A percentile compares a stretch with the other conserved stretches of the same genome.
Evolutionary conservation across 2,797 vertebrate genomes (phyloP).

Genomic region (Muraenolepis orangiensis): DNA sequence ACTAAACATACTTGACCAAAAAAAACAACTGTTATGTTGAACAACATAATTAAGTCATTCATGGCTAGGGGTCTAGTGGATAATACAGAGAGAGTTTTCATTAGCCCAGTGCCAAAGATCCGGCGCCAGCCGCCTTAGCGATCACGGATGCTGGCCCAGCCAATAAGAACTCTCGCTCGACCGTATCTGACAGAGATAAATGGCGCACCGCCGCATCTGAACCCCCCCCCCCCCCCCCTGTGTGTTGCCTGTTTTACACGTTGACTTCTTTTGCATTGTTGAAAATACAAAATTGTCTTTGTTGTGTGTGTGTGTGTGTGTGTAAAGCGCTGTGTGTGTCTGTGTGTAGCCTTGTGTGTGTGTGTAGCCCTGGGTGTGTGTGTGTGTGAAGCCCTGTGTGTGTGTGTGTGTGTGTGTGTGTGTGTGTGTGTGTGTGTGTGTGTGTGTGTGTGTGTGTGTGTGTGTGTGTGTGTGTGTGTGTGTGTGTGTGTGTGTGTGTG

Average conservation of each 20-base stretch:
- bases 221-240: constrained; percentile 30
- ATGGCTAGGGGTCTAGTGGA: background rate
- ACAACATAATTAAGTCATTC: background rate
- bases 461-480: constrained; percentile 34
- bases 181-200: constrained; percentile 75
- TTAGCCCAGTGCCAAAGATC: constrained; percentile 52
- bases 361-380: too few relatives aligned
- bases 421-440: too few relatives aligned
- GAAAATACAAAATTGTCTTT: constrained; percentile 51
- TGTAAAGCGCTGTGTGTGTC: constrained; percentile 33
- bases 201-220: constrained; percentile 59
- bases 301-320: constrained; percentile 22
- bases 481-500: constrained; percentile 17
- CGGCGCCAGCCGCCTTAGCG: constrained; percentile 59
- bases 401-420: constrained; percentile 3
- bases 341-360: background rate
- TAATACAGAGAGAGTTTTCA: constrained; percentile 57
- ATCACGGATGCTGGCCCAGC: constrained; percentile 63
- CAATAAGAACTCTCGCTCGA: constrained; percentile 73
- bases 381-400: constrained; percentile 32
- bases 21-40: background rate
- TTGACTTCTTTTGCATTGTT: constrained; percentile 50
- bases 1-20: too few relatives aligned
- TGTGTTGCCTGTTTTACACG: constrained; percentile 57
- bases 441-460: constrained; percentile 22